A percentile compares a stretch with the other conserved stretches of the same genome.
phyloP scores from a whole-genome alignment of 1,140 invertebrate species.

The Drosophila biarmipes region DNA sequence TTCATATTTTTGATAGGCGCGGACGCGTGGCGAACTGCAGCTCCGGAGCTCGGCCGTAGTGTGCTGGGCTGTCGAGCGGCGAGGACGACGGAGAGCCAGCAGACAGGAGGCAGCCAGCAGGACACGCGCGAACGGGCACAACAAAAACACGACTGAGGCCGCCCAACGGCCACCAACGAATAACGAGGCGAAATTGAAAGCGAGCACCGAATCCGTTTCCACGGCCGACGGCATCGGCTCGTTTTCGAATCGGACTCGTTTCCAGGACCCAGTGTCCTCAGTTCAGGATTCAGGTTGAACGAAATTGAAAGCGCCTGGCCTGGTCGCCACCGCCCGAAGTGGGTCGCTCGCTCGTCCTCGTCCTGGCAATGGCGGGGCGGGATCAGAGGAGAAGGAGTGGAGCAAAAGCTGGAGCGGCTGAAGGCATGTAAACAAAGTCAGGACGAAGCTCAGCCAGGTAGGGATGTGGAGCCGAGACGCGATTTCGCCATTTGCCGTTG shows the following conservation, averaged over 20 bases:
- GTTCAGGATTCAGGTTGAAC: conserved; percentile 61
- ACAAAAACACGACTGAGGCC: conserved; percentile 82
- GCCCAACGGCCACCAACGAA: conserved; percentile 78
- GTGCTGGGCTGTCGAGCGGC: conserved; percentile 36
- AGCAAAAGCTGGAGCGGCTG: conserved; percentile 29
- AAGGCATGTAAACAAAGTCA: conserved; percentile 55
- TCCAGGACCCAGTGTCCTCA: conserved; percentile 1
- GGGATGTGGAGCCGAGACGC: conserved; percentile 13
- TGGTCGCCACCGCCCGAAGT: conserved; percentile 51
- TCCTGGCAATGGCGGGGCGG: conserved; percentile 49
- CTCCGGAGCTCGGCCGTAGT: conserved; percentile 47
- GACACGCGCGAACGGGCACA: conserved; percentile 72
- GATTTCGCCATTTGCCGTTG: not conserved
- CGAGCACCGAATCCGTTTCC: conserved; percentile 37
- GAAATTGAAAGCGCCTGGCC: conserved; percentile 69
- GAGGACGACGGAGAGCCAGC: conserved; percentile 30
- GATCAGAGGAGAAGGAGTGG: conserved; percentile 20
- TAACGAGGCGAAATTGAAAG: conserved; percentile 76
- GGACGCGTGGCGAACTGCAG: conserved; percentile 63
- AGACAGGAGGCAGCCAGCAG: conserved; percentile 52
- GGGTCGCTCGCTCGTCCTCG: conserved; percentile 47
- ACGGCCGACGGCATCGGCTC: conserved; percentile 17
- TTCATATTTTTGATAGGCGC: conserved; percentile 44
- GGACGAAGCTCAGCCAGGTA: conserved; percentile 32
- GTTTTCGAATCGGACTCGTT: conserved; percentile 43